Conservation (phyloP, 2,113 vertebrate species). For the Raphicerus campestris region DNA sequence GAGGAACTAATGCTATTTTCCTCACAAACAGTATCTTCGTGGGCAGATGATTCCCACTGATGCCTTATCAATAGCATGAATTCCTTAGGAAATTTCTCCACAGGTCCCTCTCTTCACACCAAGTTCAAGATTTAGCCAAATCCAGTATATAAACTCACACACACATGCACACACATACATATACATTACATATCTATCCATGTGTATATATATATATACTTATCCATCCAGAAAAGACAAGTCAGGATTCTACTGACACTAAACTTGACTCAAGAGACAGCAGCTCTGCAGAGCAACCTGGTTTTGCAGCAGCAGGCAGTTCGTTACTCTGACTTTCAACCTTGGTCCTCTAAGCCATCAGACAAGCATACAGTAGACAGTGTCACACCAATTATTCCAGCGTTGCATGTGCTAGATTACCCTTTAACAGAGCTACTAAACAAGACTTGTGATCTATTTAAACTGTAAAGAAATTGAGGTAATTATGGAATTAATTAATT, state of each 20-base stretch:
- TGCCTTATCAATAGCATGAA: not conserved
- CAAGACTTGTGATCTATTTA: not conserved
- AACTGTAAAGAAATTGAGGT: not conserved
- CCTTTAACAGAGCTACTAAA: not conserved
- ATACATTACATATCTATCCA: not conserved
- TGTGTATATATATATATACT: not conserved
- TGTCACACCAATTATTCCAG: not conserved
- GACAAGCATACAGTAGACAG: not conserved
- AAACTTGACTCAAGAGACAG: not conserved
- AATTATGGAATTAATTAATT: constrained; percentile 1
- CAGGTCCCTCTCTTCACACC: not conserved
- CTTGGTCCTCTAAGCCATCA: not conserved
- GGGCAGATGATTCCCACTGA: not conserved
- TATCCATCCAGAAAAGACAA: not conserved
- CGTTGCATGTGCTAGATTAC: not conserved
- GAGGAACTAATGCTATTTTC: not conserved
- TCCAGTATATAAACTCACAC: not conserved
- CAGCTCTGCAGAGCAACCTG: not conserved
- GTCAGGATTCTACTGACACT: not conserved
- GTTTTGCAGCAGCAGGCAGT: not conserved
- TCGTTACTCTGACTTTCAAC: not conserved
- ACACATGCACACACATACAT: not conserved
- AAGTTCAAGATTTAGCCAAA: constrained; percentile 24
- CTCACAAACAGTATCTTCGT: not conserved
- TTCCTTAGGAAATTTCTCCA: constrained; percentile 28